Percentiles rank a stretch among this genome's conserved stretches.
phyloP scores from a whole-genome alignment of 1,140 invertebrate species.

The Xylocopa sonorina region DNA sequence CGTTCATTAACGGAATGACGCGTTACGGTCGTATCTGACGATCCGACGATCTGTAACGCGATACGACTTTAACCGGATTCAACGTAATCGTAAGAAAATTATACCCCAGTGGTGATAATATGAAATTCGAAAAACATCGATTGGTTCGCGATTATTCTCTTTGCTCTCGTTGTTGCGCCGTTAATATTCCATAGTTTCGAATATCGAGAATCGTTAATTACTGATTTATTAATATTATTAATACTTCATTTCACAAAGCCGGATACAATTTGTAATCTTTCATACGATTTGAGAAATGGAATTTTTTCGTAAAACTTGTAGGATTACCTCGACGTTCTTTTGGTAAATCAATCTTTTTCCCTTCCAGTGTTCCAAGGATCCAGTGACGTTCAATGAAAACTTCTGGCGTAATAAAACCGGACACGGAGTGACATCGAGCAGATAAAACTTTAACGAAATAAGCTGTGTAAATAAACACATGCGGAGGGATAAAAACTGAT shows the following conservation, averaged over 20 bases:
- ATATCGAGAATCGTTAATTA: too few relatives aligned
- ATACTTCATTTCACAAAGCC: too few relatives aligned
- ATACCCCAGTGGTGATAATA: background rate
- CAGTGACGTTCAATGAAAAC: constrained; percentile 19
- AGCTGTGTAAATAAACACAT: constrained; percentile 36
- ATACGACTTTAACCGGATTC: constrained; percentile 5
- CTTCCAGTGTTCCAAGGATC: background rate
- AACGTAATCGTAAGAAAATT: constrained; percentile 4
- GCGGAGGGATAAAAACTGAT: constrained; percentile 36
- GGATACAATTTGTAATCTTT: too few relatives aligned
- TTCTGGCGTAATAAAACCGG: constrained; percentile 33
- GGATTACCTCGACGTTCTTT: constrained; percentile 18
- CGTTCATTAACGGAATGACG: constrained; percentile 28
- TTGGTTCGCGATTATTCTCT: too few relatives aligned
- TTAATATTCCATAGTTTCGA: too few relatives aligned
- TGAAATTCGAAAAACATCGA: background rate
- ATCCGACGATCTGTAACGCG: constrained; percentile 10
- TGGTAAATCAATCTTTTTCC: background rate
- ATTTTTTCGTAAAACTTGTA: background rate
- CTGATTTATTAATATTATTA: background rate
- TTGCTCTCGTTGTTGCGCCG: too few relatives aligned
- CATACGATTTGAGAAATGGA: too few relatives aligned
- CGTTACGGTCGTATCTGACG: too few relatives aligned
- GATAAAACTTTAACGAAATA: constrained; percentile 46
- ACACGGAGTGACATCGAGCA: constrained; percentile 22